A percentile compares a stretch with the other conserved stretches of the same genome.
These are phyloP conservation scores for Benthosema pterotum DNA, from an alignment of 2,797 vertebrate genomes.

Conservation along the genomic window DNA sequence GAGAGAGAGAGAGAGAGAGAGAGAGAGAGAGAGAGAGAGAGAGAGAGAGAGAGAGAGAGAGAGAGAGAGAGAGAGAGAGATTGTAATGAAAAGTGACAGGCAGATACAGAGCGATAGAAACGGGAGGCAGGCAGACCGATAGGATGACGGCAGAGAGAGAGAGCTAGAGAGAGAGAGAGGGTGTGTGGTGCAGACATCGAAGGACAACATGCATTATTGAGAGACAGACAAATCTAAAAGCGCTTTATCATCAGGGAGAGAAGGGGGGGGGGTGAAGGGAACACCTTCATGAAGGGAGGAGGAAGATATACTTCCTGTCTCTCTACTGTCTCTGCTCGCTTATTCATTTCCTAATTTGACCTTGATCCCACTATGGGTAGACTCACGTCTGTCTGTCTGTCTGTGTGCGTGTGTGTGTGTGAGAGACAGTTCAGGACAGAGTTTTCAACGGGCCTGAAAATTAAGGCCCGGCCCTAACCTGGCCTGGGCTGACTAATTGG, in stretches of 20 bases:
- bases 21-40: constrained; percentile 19
- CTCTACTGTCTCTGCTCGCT: no score
- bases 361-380: no score
- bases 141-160: constrained; percentile 29
- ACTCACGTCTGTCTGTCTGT: no score
- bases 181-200: constrained; percentile 47
- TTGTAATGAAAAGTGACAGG: constrained; percentile 54
- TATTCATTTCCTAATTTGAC: no score
- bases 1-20: constrained; percentile 8
- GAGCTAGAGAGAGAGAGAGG: constrained; percentile 18
- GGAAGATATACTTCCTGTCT: neutral
- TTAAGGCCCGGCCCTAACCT: no score
- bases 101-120: constrained; percentile 37
- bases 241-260: constrained; percentile 49
- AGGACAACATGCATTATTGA: constrained; percentile 71
- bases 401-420: no score
- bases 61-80: constrained; percentile 24
- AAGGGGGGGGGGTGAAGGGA: neutral
- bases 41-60: constrained; percentile 2
- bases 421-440: no score
- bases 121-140: constrained; percentile 23
- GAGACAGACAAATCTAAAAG: constrained; percentile 61
- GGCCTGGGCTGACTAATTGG: no score
- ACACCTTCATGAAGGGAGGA: neutral
- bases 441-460: no score